Percentiles rank a stretch among this genome's conserved stretches.
These are phyloP conservation scores for Gadus chalcogrammus DNA, from an alignment of 2,113 vertebrate species.

Conservation along the genomic window DNA sequence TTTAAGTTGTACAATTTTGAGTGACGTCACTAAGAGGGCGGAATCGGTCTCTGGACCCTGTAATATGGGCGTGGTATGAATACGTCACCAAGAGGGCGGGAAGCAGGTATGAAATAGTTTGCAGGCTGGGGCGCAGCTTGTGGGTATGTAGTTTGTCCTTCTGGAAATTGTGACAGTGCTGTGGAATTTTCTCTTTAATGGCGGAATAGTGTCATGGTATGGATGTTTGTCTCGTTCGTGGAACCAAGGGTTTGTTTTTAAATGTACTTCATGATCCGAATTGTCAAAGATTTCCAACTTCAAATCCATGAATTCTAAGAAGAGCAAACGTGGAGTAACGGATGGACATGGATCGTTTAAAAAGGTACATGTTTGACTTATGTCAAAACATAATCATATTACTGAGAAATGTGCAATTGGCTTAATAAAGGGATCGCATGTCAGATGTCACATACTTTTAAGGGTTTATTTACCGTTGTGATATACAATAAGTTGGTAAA, in stretches of 20 bases:
- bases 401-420: too few relatives aligned
- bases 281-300: not conserved
- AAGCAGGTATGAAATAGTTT: not conserved
- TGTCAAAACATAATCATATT: too few relatives aligned
- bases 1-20: too few relatives aligned
- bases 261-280: slow-evolving; percentile 5
- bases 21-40: too few relatives aligned
- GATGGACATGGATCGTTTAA: slow-evolving; percentile 38
- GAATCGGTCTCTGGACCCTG: too few relatives aligned
- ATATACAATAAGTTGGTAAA: too few relatives aligned
- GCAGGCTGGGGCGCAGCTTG: not conserved
- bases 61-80: not conserved
- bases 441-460: not conserved
- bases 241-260: too few relatives aligned
- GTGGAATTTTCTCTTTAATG: slow-evolving; percentile 18
- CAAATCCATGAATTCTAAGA: slow-evolving; percentile 52
- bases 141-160: slow-evolving; percentile 36
- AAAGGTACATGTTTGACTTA: not conserved
- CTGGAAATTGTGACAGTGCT: slow-evolving; percentile 35
- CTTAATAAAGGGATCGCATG: too few relatives aligned
- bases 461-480: too few relatives aligned
- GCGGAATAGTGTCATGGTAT: too few relatives aligned
- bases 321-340: slow-evolving; percentile 26
- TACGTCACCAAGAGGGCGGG: not conserved
- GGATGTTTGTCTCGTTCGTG: too few relatives aligned